phyloP scores from a whole-genome alignment of 2,113 vertebrate species.

The Neolamprologus cancellatus region DNA sequence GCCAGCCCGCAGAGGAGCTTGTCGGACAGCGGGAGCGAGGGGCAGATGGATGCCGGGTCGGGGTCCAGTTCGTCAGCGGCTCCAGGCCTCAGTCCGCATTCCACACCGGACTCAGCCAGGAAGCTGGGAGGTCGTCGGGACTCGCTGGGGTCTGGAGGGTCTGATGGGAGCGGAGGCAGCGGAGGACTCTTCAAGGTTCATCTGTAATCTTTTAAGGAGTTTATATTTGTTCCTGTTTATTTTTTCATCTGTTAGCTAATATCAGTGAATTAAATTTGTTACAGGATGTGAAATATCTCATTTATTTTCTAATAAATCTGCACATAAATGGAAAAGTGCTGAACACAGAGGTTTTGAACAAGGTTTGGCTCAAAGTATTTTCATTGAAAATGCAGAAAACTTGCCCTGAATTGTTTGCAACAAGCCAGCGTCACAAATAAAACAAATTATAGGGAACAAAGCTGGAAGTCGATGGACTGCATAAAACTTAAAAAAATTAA shows the following conservation, averaged over 20 bases:
- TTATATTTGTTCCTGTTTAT: neutral
- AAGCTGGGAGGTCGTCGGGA: constrained; percentile 60
- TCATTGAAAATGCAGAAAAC: neutral
- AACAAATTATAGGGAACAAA: neutral
- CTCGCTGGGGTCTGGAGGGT: constrained; percentile 58
- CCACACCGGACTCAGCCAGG: constrained; percentile 55
- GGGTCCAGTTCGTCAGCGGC: neutral
- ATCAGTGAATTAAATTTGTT: neutral
- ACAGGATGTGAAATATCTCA: neutral
- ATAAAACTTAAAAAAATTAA: neutral
- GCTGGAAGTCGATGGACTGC: neutral
- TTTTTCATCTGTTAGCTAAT: neutral
- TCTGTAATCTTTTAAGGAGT: neutral
- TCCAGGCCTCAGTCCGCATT: constrained; percentile 48
- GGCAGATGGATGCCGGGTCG: constrained; percentile 40
- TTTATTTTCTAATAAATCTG: neutral
- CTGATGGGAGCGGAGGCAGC: constrained; percentile 65
- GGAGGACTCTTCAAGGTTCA: constrained; percentile 70
- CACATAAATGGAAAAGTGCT: neutral
- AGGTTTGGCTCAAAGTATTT: neutral
- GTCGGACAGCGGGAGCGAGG: constrained; percentile 68
- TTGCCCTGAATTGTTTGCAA: neutral
- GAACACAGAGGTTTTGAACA: neutral
- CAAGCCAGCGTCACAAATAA: neutral
- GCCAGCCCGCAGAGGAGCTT: constrained; percentile 71